Evolutionary conservation across 2,113 vertebrate genomes (phyloP).

Genomic region (Hystrix cristata): DNA sequence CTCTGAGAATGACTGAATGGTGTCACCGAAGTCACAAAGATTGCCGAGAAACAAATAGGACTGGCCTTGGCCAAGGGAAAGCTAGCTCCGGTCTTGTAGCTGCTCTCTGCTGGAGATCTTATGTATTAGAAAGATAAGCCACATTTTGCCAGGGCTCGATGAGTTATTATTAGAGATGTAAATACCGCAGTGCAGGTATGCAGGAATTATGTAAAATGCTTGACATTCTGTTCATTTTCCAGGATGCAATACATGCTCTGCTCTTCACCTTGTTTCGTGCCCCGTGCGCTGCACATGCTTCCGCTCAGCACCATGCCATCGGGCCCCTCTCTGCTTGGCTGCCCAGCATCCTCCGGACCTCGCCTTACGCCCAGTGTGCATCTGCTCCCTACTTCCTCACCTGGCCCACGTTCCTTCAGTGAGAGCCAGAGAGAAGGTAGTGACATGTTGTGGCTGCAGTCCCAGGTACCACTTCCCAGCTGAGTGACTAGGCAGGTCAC

Average conservation of each 20-base stretch:
- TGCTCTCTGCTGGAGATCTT: neutral
- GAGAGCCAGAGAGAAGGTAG: neutral
- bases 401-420: neutral
- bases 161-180: neutral
- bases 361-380: accelerated
- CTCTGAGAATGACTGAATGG: neutral
- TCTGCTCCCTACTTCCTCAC: neutral
- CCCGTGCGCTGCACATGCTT: neutral
- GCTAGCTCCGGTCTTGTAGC: neutral
- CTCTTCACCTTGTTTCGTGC: neutral
- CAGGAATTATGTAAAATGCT: neutral
- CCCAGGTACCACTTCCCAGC: neutral
- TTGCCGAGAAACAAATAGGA: neutral
- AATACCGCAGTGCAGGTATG: neutral
- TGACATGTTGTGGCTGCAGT: neutral
- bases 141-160: neutral
- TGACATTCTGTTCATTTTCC: neutral
- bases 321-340: neutral
- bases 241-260: neutral
- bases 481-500: neutral
- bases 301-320: neutral
- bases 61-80: neutral
- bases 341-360: accelerated
- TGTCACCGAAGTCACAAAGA: neutral
- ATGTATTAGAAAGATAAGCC: neutral